Base-by-base conservation (phyloP, 2,113 vertebrate genomes). In the Ornithorhynchus anatinus region DNA sequence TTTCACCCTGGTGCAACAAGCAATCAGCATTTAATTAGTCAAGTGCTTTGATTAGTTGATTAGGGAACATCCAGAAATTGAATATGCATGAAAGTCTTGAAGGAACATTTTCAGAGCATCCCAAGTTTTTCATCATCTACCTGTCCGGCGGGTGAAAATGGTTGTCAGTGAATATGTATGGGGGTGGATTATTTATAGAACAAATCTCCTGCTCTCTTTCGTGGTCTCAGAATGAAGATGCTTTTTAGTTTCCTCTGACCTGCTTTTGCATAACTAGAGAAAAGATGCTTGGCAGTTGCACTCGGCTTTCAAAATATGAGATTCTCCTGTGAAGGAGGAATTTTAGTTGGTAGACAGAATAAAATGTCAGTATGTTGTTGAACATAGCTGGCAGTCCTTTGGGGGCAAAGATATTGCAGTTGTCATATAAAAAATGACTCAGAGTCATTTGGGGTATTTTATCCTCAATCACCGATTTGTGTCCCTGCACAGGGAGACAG, bases 11-110 rank as follows among this genome's bases (percentile, higher is more conserved):
- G 54, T 87, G 80, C 77, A 79, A 61, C 79, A 79, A 84, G 88
- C 85, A 91, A 88, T 93, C 82, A 86, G 56, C 84, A 47, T 72
- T 74, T 86, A 92, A 82, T 92, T 91, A 91, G 87, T 74, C 0
- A 57, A 71, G 69, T 63, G 42, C 74, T 88, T 86, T 87, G 86
- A 88, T 90, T 84, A 88, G 86, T 59, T 92, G 89, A 91, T 92
- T 89, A 80, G 75, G 67, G 71, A 45, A 43, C 70, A 84, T 65
- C 58, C 53, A 64, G 50, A n/a, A 76, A 3, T 33, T 90, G 84
- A 89, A 90, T 92, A 93, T 89, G 84, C 67, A 91, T 92, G 81
- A 74, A 25, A 3, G 35, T 77, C 12, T 68, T 63, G 78, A 81
- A 87, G 80, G 66, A 66, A 2, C 51, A 29, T 71, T n/a, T n/a